These are phyloP conservation scores for Cremastinae sp. DNA, from an alignment of 2,888 invertebrate species.

Conservation along the genomic window DNA sequence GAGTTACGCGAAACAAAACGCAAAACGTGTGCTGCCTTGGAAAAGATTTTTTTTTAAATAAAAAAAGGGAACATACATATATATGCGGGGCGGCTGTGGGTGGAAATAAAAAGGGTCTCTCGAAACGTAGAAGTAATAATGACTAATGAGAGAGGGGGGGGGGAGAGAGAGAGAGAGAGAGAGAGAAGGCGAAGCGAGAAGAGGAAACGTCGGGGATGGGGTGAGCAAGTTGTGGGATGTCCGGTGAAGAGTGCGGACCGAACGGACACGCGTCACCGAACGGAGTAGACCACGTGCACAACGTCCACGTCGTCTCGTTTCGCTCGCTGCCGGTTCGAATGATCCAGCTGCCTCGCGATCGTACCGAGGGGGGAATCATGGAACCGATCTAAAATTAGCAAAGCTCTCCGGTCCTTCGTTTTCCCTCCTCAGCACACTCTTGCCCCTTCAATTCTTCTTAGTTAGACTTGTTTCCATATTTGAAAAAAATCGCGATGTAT, in stretches of 20 bases:
- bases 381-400: conserved; percentile 75
- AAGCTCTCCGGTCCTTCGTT: conserved; percentile 49
- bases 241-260: conserved; percentile 58
- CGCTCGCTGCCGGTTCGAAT: conserved; percentile 67
- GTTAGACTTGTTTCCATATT: conserved; percentile 3
- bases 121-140: conserved; percentile 29
- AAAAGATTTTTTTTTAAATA: conserved; percentile 3
- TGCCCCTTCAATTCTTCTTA: neutral
- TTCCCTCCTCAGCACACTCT: neutral
- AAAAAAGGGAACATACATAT: neutral
- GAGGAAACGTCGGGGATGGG: conserved; percentile 9
- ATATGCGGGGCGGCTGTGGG: neutral
- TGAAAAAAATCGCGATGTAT: conserved; percentile 5
- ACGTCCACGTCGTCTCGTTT: conserved; percentile 48
- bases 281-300: conserved; percentile 69
- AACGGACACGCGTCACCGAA: conserved; percentile 64
- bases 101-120: neutral
- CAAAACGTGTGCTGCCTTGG: conserved; percentile 1
- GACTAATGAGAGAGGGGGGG: conserved; percentile 12
- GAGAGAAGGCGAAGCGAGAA: conserved; percentile 1
- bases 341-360: conserved; percentile 75
- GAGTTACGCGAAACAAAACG: conserved; percentile 41
- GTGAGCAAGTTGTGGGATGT: conserved; percentile 52
- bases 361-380: conserved; percentile 67
- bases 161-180: neutral